Percentiles rank a stretch among this genome's conserved stretches.
phyloP scores from a whole-genome alignment of 2,888 invertebrate genomes.

The Ectropis crepuscularia region DNA sequence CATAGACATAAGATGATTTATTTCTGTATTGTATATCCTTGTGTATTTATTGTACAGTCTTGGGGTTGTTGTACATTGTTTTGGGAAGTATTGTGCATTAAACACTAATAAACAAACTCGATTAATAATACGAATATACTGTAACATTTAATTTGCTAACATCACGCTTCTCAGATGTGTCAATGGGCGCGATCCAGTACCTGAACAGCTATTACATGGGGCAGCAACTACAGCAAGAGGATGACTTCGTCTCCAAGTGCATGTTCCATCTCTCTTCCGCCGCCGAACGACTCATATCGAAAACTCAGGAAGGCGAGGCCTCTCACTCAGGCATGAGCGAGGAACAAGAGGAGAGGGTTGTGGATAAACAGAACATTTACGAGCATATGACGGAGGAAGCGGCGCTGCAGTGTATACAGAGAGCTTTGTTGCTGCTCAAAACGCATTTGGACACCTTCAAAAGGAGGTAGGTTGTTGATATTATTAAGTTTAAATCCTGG shows the following conservation, averaged over 20 bases:
- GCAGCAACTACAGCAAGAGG: conserved; percentile 94
- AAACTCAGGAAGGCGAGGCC: conserved; percentile 62
- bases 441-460: conserved; percentile 97
- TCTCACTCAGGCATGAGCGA: conserved; percentile 43
- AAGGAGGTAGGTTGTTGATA: conserved; percentile 81
- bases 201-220: conserved; percentile 97
- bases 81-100: too few species aligned
- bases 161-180: conserved; percentile 87
- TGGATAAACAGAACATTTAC: conserved; percentile 76
- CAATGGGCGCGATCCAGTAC: conserved; percentile 97
- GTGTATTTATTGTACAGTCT: too few species aligned
- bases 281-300: conserved; percentile 87
- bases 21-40: too few species aligned
- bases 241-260: conserved; percentile 96
- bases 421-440: conserved; percentile 93
- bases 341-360: conserved; percentile 63
- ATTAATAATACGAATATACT: not conserved
- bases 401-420: conserved; percentile 94
- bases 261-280: conserved; percentile 96
- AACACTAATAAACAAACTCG: too few species aligned
- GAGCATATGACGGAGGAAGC: conserved; percentile 88
- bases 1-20: too few species aligned
- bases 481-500: too few species aligned
- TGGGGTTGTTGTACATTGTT: too few species aligned
- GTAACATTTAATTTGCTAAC: not conserved